Conservation (phyloP, 2,113 vertebrate genomes). For the Setophaga petechia region DNA sequence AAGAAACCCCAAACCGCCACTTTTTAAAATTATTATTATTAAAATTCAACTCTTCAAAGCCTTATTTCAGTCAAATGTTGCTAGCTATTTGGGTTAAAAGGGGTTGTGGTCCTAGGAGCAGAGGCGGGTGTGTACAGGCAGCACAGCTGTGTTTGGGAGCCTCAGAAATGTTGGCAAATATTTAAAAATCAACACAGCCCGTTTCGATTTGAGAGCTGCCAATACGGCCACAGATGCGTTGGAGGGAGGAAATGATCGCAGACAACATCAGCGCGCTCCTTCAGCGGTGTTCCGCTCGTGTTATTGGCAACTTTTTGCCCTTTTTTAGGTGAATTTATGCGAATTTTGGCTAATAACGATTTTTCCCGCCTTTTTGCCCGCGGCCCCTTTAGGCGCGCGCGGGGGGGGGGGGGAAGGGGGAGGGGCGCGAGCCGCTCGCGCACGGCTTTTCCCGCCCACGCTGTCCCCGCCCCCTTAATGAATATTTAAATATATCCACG, state of each 20-base stretch:
- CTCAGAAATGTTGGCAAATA: not conserved
- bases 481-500: not conserved
- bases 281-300: rapidly evolving
- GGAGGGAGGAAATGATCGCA: not conserved
- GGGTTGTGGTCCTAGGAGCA: not conserved
- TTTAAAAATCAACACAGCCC: rapidly evolving
- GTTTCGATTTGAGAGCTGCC: rapidly evolving
- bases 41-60: not conserved
- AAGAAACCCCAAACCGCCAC: rapidly evolving
- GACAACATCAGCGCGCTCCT: not conserved
- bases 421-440: not conserved
- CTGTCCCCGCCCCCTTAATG: not conserved
- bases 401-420: no score
- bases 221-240: rapidly evolving
- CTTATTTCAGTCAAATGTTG: not conserved
- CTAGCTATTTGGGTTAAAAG: not conserved
- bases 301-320: rapidly evolving
- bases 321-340: not conserved
- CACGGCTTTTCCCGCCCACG: not conserved
- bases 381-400: not conserved
- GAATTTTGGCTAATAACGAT: not conserved
- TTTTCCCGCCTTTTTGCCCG: not conserved
- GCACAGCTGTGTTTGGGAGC: not conserved
- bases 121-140: not conserved
- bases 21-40: rapidly evolving